These are phyloP conservation scores for Drosophila pseudoananassae DNA, from an alignment of 1,140 invertebrate species.

Conservation along the genomic window DNA sequence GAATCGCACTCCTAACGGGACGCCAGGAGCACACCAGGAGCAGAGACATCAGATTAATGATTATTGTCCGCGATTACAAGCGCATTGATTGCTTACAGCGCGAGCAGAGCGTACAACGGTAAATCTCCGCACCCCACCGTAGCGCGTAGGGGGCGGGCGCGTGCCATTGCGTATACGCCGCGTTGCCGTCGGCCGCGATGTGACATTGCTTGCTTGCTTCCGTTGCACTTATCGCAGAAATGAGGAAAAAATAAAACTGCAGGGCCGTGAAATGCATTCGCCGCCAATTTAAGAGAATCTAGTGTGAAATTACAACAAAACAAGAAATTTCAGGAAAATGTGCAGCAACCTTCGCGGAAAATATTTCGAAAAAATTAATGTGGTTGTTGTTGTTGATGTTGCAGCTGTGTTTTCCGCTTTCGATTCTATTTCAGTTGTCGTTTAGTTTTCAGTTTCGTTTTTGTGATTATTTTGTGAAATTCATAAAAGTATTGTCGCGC, in stretches of 20 bases:
- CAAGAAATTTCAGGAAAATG: slow-evolving; percentile 16
- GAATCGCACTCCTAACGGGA: background rate
- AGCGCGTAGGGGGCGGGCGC: slow-evolving; percentile 30
- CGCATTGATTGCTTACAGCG: slow-evolving; percentile 62
- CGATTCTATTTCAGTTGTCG: slow-evolving; percentile 9
- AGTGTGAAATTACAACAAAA: slow-evolving; percentile 38
- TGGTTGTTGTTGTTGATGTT: slow-evolving; percentile 13
- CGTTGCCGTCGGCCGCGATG: slow-evolving; percentile 32
- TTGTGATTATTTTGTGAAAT: slow-evolving; percentile 45
- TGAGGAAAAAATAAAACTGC: slow-evolving; percentile 20
- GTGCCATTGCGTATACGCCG: slow-evolving; percentile 78
- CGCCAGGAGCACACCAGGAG: slow-evolving; percentile 6
- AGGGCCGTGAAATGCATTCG: slow-evolving; percentile 33
- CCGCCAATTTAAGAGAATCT: slow-evolving; percentile 39
- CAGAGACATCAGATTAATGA: slow-evolving; percentile 45
- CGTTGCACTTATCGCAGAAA: slow-evolving; percentile 41
- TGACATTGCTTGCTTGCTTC: slow-evolving; percentile 38
- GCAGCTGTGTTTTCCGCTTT: slow-evolving; percentile 15
- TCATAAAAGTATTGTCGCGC: slow-evolving; percentile 67
- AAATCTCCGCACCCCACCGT: slow-evolving; percentile 15
- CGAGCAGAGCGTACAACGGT: slow-evolving; percentile 29
- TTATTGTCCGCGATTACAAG: slow-evolving; percentile 63
- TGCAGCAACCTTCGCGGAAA: slow-evolving; percentile 47
- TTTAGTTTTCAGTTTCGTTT: slow-evolving; percentile 38
- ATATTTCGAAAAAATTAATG: slow-evolving; percentile 41